Evolutionary conservation across 2,888 invertebrate species (phyloP), one percentile per base, ranked within the genome.

Genomic region (Drosophila leonis): DNA sequence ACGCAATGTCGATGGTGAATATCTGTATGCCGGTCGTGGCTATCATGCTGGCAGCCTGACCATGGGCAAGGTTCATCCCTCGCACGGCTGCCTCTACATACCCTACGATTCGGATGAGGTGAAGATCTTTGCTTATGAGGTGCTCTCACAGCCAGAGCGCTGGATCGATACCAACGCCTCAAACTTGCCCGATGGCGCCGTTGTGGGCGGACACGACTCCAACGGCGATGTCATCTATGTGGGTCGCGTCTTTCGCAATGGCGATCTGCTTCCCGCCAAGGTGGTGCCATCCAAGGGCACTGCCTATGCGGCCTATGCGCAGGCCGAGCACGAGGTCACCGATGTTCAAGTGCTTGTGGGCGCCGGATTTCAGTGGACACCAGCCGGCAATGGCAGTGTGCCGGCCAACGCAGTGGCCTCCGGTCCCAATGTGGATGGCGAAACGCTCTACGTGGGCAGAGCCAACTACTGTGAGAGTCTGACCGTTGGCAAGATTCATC

Each of bases 1-100:
- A 24, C 92, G 94, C 72, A 95, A 95, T 0, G 92, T 93, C 48
- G 95, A 95, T 72, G 96, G 96, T 7, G 96, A 96, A 92, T 94
- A 94, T 41, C 93, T 96, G 42, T 96, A 95, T 93, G 94, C 94
- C 72, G 96, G 96, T 9, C 94, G 96, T 70, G 95, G 95, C 61
- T 94, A 94, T 37, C 95, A 95, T 75, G 94, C 95, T 75, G 96
- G 96, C 15, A 94, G 95, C 82, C 94, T 95, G 72, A 95, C 95
- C 15, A 94, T 96, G 68, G 96, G 96, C 90, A 96, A 96, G 94
- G 95, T 96, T 24, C 94, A 94, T 72, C 93, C 93, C 2, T 93
- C 93, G 18, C 94, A 94, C 65, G 92, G 93, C 18, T 93, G 92
- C 62, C 80, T 94, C n/a, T 94, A 94, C 70, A 93, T 94, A 60